These are phyloP conservation scores for Thymelicus acteon DNA, from an alignment of 2,888 invertebrate genomes.

Conservation along the genomic window DNA sequence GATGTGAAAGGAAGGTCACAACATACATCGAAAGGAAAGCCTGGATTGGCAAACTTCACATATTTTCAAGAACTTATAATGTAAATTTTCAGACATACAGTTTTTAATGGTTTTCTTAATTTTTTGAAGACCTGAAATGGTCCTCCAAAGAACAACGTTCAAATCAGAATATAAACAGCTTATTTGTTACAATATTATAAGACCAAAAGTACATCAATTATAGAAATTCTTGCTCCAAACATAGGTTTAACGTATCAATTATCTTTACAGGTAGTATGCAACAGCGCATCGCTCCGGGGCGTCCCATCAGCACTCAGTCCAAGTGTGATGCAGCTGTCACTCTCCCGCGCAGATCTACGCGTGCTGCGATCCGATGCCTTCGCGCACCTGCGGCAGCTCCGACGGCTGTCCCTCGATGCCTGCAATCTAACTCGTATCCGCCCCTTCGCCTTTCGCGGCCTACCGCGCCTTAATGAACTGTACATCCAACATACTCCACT, in stretches of 20 bases:
- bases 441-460: conserved; percentile 93
- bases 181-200: too few species aligned
- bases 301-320: conserved; percentile 91
- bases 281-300: conserved; percentile 92
- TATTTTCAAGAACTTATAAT: too few species aligned
- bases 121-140: too few species aligned
- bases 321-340: conserved; percentile 92
- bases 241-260: conserved; percentile 42
- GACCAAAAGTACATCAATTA: too few species aligned
- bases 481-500: conserved; percentile 95
- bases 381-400: conserved; percentile 90
- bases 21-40: too few species aligned
- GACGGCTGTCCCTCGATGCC: conserved; percentile 93
- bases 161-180: too few species aligned
- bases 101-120: too few species aligned
- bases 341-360: conserved; percentile 94
- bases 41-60: too few species aligned
- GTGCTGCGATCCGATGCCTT: conserved; percentile 93
- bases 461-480: conserved; percentile 90
- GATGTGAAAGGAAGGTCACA: too few species aligned
- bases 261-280: conserved; percentile 91
- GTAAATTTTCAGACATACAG: too few species aligned
- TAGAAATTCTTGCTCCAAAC: background rate
- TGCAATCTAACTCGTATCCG: conserved; percentile 93
- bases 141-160: too few species aligned